These are phyloP conservation scores for Alsophila aescularia DNA, from an alignment of 2,888 invertebrate species.

Conservation along the genomic window DNA sequence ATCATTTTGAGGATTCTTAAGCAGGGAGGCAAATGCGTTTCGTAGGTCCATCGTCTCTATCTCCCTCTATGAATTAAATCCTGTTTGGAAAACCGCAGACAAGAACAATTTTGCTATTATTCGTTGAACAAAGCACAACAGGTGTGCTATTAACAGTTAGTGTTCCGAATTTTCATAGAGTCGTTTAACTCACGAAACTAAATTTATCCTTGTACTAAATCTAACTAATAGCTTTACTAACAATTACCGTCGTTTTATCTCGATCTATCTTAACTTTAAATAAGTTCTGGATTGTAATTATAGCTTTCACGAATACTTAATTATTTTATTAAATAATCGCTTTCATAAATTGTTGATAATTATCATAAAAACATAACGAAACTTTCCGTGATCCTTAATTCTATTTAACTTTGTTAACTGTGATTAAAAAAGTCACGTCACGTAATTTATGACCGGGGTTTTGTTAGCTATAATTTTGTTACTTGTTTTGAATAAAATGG, in stretches of 20 bases:
- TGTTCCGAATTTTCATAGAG: too few relatives aligned
- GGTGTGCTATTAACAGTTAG: too few relatives aligned
- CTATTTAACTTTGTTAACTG: constrained; percentile 1
- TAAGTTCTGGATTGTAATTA: neutral
- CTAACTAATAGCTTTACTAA: neutral
- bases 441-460: neutral
- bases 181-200: neutral
- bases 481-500: neutral
- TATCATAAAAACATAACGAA: constrained; percentile 3
- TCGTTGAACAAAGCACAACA: too few relatives aligned
- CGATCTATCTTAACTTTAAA: neutral
- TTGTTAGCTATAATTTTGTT: neutral
- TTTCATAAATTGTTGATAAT: constrained; percentile 3
- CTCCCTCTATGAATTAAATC: too few relatives aligned
- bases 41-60: too few relatives aligned
- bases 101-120: too few relatives aligned
- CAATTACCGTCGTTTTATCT: neutral
- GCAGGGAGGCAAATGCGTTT: too few relatives aligned
- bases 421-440: neutral
- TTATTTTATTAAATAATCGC: neutral
- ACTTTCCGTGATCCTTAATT: neutral
- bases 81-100: too few relatives aligned
- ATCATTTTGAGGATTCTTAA: too few relatives aligned
- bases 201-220: constrained; percentile 8
- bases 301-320: neutral